Evolutionary conservation across 2,888 invertebrate genomes (phyloP), one percentile per base, ranked within the genome.

Genomic region (Chrysodeixis includens): DNA sequence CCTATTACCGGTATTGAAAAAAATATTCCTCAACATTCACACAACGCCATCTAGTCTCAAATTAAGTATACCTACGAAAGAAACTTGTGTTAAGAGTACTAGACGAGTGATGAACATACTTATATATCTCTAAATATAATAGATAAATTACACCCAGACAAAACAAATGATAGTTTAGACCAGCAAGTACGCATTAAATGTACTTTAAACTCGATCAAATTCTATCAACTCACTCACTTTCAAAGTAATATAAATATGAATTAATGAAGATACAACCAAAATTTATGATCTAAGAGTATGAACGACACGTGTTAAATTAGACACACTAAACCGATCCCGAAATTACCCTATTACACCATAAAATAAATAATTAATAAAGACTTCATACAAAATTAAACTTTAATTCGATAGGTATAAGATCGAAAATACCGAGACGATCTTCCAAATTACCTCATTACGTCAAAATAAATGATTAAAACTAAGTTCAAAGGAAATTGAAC

Each of bases 261-360:
- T 12, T 35, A 35, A 35, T 35, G 12, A 35, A 10, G 35, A 35
- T 35, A 35, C 12, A 26, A 64, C 61, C 63, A 60, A 70, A 51
- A 65, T 79, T 70, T 57, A 78, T 32, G 65, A 60, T 20, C 53
- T 22, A 67, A 57, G 55, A 69, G 65, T 65, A 35, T 52, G 53
- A 51, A 65, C 58, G 58, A 66, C 73, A 78, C 69, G 52, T 67
- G 77, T 65, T 69, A 66, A 73, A 79, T 79, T 73, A 73, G 68
- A 78, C 69, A 56, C 67, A 79, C 66, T 73, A 59, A 66, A 68
- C 57, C 62, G 55, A 69, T 66, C 57, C 62, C 76, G 59, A 69
- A 75, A 70, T 71, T 70, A 63, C 53, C 30, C 52, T 68, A 78
- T 78, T 76, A 74, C 54, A 22, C 53, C 61, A 26, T 26, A 80